Base-by-base conservation (phyloP, 2,888 invertebrate genomes). In the Noctuana brunneofusca region DNA sequence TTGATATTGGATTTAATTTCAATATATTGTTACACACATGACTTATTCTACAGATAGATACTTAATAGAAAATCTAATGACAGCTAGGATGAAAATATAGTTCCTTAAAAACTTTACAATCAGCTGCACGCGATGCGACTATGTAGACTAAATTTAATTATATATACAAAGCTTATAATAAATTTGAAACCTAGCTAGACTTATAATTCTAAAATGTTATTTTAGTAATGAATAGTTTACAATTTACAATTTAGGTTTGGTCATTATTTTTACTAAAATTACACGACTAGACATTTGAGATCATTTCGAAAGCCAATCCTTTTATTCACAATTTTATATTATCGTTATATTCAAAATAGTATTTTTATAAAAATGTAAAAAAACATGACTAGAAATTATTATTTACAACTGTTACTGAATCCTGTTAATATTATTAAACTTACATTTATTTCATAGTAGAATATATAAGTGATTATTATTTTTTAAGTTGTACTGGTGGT, bases 251-350 rank as follows among this genome's bases (percentile, higher is more conserved):
- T 60, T 49, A 54, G 3, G 8, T 27, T 66, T 64, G 53, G 58
- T 66, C 58, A 64, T 55, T 63, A 59, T 50, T 43, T 58, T 43
- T 59, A 32, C 64, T 50, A 48, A 43, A 60, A 64, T 54, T 69
- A 68, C 58, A 67, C 58, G 78, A 81, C 83, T 84, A 84, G 79
- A 74, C 67, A 71, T 69, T 38, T 81, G 84, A 84, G 84, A 84
- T 84, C 84, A 81, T 73, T 75, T 69, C 70, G 84, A 84, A 84
- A 84, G 84, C 84, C 80, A 78, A 82, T 81, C 74, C 58, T 69
- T 46, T 63, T 67, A 64, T 65, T 58, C 27, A 64, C 52, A 30
- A 58, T 54, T 54, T 48, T 50, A 46, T 11, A 49, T 58, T 58
- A 43, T 43, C 43, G 18, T 52, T 53, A 41, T 22, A 49, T 49